A percentile compares a stretch with the other conserved stretches of the same genome.
These are phyloP conservation scores for Pelecanoides urinatrix DNA, from an alignment of 2,113 vertebrate genomes.

Conservation along the genomic window DNA sequence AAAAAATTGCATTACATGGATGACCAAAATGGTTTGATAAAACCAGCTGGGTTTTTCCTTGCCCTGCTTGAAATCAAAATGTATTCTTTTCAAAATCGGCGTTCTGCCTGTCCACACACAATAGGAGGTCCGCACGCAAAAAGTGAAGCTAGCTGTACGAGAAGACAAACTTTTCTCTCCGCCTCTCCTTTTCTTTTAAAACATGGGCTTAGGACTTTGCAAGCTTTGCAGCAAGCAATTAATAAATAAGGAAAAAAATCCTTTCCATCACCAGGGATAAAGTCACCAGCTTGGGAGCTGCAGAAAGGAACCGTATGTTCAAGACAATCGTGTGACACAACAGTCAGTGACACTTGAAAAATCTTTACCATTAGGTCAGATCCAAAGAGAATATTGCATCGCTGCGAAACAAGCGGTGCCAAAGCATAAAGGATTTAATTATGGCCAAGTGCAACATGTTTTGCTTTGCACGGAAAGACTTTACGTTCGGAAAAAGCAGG, in stretches of 20 bases:
- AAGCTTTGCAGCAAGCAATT: not conserved
- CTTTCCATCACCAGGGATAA: not conserved
- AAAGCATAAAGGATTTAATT: not conserved
- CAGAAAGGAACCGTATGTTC: not conserved
- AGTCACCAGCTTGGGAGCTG: not conserved
- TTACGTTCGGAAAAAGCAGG: not conserved
- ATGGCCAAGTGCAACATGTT: not conserved
- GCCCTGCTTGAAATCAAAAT: not conserved
- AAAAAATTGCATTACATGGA: not conserved
- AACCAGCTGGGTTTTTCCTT: not conserved
- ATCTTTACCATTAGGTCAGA: not conserved
- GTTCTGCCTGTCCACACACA: not conserved
- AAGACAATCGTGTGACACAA: not conserved
- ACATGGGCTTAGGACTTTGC: not conserved
- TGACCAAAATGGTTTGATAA: constrained; percentile 12
- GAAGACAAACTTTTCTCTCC: not conserved
- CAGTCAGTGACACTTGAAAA: not conserved
- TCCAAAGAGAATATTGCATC: not conserved
- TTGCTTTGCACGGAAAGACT: not conserved
- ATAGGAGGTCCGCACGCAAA: not conserved
- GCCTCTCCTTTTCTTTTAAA: not conserved
- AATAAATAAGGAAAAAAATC: not conserved
- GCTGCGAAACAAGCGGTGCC: not conserved
- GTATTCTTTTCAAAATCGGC: not conserved
- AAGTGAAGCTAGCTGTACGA: not conserved